Conservation (phyloP, 2,113 vertebrate genomes). For the Lucifuga dentata region DNA sequence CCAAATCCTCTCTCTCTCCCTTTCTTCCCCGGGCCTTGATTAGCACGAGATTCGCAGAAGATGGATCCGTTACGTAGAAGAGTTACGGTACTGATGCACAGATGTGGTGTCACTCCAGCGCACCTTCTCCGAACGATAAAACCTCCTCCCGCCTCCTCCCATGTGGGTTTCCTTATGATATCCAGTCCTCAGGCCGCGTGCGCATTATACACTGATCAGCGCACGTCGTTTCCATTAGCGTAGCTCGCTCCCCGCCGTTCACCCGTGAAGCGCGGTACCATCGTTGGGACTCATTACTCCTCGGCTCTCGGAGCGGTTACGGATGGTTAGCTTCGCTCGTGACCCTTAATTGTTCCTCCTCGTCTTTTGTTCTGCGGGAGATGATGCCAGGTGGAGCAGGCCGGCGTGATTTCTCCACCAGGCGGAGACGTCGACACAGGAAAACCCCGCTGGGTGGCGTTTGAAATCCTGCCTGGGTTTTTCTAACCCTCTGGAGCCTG, state of each 20-base stretch:
- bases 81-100: slow-evolving; percentile 66
- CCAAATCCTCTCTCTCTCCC: slow-evolving; percentile 36
- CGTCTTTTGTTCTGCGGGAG: slow-evolving; percentile 55
- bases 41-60: slow-evolving; percentile 67
- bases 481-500: too few species aligned
- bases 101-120: slow-evolving; percentile 72
- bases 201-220: slow-evolving; percentile 77
- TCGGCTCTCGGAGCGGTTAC: slow-evolving; percentile 51
- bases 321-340: slow-evolving; percentile 67
- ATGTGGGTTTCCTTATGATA: slow-evolving; percentile 71
- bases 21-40: slow-evolving; percentile 59
- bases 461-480: too few species aligned
- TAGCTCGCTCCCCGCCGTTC: slow-evolving; percentile 56
- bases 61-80: slow-evolving; percentile 53
- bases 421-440: slow-evolving; percentile 64
- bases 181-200: slow-evolving; percentile 61
- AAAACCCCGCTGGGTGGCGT: slow-evolving; percentile 11
- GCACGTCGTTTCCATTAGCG: slow-evolving; percentile 76
- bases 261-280: slow-evolving; percentile 67
- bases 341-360: slow-evolving; percentile 70
- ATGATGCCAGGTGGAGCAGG: slow-evolving; percentile 22
- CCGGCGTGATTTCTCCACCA: slow-evolving; percentile 50
- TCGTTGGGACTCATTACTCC: slow-evolving; percentile 76
- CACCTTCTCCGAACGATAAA: slow-evolving; percentile 53
- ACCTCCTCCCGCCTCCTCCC: slow-evolving; percentile 20